Evolutionary conservation across 1,140 invertebrate genomes (phyloP), one percentile per base, ranked within the genome.

Genomic region (Caenorhabditis inopinata): DNA sequence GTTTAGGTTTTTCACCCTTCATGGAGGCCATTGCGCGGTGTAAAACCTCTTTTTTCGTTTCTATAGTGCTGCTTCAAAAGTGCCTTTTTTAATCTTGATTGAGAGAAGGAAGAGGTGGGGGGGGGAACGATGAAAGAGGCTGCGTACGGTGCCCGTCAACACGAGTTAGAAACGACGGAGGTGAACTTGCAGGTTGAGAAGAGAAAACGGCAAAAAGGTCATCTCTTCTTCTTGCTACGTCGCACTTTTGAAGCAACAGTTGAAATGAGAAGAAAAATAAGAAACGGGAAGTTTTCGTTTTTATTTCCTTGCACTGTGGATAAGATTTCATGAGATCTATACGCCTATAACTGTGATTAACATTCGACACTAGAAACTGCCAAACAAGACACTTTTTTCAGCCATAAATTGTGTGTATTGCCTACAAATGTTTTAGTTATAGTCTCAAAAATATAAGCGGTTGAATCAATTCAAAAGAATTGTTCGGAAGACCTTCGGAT

Each of bases 161-260:
- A 58, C 35, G 27, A 25, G 51, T 16, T 58, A 32, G 68, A 47
- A 75, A 27, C 45, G 32, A 2, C 23, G n/a, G 11, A n/a, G 58
- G 35, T 48, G 73, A 75, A 75, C 45, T 75, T 75, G 21, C 27
- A 75, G 14, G 45, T 27, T 2, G 18, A 4, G 48, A 18, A 48
- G 14, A 45, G 9, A 12, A 42, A 47, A 47, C 48, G 38, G 38
- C 14, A 25, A 21, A 68, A 42, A 68, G 58, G n/a, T 21, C 58
- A 42, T 68, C 58, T 68, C 58, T 38, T 68, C 58, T 68, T 68
- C 38, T n/a, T 29, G 18, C 38, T 18, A 42, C 14, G 38, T 68
- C 58, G 58, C 58, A 68, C 58, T 68, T 68, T 68, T 68, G 58
- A 38, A 42, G 58, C 58, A 42, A 21, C 32, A 21, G n/a, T n/a